Percentiles rank a stretch among this genome's conserved stretches.
These are phyloP conservation scores for Anabas testudineus DNA, from an alignment of 2,797 vertebrate genomes.

Conservation along the genomic window DNA sequence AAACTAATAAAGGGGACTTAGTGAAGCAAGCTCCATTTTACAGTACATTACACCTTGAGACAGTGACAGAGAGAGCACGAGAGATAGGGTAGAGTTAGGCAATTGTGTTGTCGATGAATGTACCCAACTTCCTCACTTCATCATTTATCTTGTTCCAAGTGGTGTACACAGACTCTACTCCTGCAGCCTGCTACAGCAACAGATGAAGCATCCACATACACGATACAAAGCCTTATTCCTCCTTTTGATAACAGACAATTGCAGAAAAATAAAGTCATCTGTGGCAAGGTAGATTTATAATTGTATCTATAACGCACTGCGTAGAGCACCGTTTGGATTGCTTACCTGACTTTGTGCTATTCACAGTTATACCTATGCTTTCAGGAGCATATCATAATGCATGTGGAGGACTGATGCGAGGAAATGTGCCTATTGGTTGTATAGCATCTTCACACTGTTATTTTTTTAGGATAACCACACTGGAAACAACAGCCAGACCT, in stretches of 20 bases:
- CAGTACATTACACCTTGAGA: slow-evolving; percentile 82
- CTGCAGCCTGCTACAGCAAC: slow-evolving; percentile 42
- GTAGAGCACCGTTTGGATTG: not conserved
- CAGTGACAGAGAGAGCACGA: slow-evolving; percentile 74
- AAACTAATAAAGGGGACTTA: slow-evolving; percentile 80
- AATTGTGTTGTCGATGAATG: slow-evolving; percentile 74
- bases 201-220: slow-evolving; percentile 40
- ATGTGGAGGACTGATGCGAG: not conserved
- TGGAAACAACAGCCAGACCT: slow-evolving; percentile 54
- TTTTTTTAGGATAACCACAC: slow-evolving; percentile 19
- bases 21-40: slow-evolving; percentile 81
- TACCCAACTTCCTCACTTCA: slow-evolving; percentile 66
- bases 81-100: slow-evolving; percentile 66
- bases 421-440: slow-evolving; percentile 10
- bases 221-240: slow-evolving; percentile 9
- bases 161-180: slow-evolving; percentile 43
- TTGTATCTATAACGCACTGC: not conserved
- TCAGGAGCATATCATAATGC: not conserved
- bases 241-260: slow-evolving; percentile 21
- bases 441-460: slow-evolving; percentile 5
- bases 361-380: slow-evolving; percentile 8
- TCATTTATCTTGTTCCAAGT: slow-evolving; percentile 72
- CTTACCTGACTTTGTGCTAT: not conserved
- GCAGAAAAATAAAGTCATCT: slow-evolving; percentile 29
- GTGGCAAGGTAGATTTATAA: slow-evolving; percentile 17